Evolutionary conservation across 1,140 invertebrate species (phyloP), one percentile per base, ranked within the genome.

Genomic region (Myzus persicae): DNA sequence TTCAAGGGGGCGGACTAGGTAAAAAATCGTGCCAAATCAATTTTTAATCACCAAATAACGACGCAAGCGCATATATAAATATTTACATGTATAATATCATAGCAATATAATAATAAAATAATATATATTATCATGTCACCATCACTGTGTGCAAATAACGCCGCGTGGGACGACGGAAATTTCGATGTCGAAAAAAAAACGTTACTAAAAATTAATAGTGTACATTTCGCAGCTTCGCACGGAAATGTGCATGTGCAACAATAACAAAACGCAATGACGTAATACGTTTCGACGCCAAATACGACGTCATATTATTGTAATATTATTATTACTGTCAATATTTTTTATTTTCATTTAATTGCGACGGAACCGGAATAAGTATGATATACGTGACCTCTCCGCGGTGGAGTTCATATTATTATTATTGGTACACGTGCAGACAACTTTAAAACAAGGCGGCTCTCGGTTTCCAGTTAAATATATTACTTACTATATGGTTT

Each of bases 21-120:
- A 76, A 76, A 76, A 76, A 76, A 76, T 76, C 14, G 31, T 76
- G 59, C 59, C 87, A 88, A 88, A 88, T 40, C 87, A 88, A 88
- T 38, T 88, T 88, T 51, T 88, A 88, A 51, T 88, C 46, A 22
- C 26, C 84, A 6, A 44, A 84, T 14, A 42, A 36, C 31, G 84
- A 31, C 42, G 42, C 82, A 84, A 42, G 24, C 24, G 22, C 22
- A 11, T 84, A 14, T 42, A 11, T 26, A 84, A 40, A 40, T 84
- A 84, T 84, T 31, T 84, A 84, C 36, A 82, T 7, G 0, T 67
- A 59, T 18, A 48, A 31, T 59, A 54, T 14, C 14, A 59, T 38
- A n/a, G n/a, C 31, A 20, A n/a, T 36, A 36, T 76, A 76, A n/a
- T n/a, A 81, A 38, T 82, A 84, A 26, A 84, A 82, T 38, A 40